Conservation (phyloP, 2,113 vertebrate species). For the Hydrochoerus hydrochaeris region DNA sequence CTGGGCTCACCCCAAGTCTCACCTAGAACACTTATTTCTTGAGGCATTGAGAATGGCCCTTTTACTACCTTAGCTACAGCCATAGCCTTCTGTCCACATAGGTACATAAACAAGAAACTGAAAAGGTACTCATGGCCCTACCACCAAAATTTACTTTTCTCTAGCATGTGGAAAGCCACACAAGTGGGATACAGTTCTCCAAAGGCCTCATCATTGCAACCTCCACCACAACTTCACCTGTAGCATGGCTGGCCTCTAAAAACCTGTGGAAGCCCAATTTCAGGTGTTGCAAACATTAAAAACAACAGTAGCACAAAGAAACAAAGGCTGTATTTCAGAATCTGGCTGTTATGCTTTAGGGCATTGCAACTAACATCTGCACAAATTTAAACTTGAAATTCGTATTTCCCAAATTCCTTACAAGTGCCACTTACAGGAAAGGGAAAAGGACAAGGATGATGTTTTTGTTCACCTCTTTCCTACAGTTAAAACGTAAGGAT, state of each 20-base stretch:
- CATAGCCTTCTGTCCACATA: conserved; percentile 38
- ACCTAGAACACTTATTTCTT: not conserved
- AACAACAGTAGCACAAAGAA: conserved; percentile 37
- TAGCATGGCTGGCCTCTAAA: not conserved
- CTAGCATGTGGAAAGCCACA: conserved; percentile 10
- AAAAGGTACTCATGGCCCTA: conserved; percentile 25
- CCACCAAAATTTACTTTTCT: conserved; percentile 6
- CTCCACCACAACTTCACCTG: not conserved
- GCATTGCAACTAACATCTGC: conserved; percentile 29
- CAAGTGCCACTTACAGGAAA: conserved; percentile 59
- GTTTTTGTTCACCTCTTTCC: conserved; percentile 24
- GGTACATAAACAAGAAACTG: conserved; percentile 12
- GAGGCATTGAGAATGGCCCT: not conserved
- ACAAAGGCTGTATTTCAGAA: conserved; percentile 44
- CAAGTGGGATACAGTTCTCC: not conserved
- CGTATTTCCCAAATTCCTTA: conserved; percentile 46
- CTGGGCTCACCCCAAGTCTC: conserved; percentile 32
- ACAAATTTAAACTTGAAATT: conserved; percentile 68
- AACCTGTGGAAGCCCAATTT: conserved; percentile 37
- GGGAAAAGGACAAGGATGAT: not conserved
- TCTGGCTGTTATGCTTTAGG: conserved; percentile 7
- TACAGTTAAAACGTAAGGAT: conserved; percentile 52
- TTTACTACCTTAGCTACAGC: conserved; percentile 32
- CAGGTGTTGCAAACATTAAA: conserved; percentile 43
- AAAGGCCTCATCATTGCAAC: not conserved